Percentiles rank a stretch among this genome's conserved stretches.
Evolutionary conservation across 2,797 vertebrate species (phyloP).

Genomic region (Schizopygopsis malacanthus): DNA sequence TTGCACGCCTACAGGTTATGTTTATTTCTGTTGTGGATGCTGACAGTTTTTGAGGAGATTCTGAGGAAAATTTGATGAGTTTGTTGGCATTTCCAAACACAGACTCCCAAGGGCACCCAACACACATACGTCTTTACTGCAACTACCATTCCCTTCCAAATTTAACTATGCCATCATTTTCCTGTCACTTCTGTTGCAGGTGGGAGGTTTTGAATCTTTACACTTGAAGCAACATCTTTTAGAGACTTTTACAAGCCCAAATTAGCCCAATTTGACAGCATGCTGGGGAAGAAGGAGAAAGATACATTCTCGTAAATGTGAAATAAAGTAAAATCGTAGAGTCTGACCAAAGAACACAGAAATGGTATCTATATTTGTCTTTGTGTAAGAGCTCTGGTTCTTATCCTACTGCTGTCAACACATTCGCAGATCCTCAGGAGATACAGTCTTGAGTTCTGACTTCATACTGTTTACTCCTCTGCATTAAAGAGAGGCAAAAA

Average conservation of each 20-base stretch:
- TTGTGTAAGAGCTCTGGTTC: constrained; percentile 21
- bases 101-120: constrained; percentile 24
- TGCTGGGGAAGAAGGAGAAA: not conserved
- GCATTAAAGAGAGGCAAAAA: constrained; percentile 47
- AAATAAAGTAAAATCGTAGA: constrained; percentile 15
- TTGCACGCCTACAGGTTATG: constrained; percentile 7
- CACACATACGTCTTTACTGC: not conserved
- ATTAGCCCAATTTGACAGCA: constrained; percentile 8
- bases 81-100: constrained; percentile 27
- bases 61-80: constrained; percentile 15
- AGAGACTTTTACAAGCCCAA: not conserved
- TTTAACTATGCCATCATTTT: constrained; percentile 21
- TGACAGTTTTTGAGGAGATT: constrained; percentile 7
- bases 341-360: constrained; percentile 34
- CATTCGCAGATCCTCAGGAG: constrained; percentile 42
- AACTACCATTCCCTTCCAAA: not conserved
- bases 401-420: constrained; percentile 42
- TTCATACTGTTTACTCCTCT: constrained; percentile 42
- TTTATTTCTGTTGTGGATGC: constrained; percentile 32
- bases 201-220: not conserved
- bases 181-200: constrained; percentile 27
- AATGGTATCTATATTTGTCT: constrained; percentile 40
- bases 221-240: constrained; percentile 3
- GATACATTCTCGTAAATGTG: not conserved
- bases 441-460: constrained; percentile 38